Evolutionary conservation across 2,113 vertebrate species (phyloP).

Genomic region (Vireo altiloquus): DNA sequence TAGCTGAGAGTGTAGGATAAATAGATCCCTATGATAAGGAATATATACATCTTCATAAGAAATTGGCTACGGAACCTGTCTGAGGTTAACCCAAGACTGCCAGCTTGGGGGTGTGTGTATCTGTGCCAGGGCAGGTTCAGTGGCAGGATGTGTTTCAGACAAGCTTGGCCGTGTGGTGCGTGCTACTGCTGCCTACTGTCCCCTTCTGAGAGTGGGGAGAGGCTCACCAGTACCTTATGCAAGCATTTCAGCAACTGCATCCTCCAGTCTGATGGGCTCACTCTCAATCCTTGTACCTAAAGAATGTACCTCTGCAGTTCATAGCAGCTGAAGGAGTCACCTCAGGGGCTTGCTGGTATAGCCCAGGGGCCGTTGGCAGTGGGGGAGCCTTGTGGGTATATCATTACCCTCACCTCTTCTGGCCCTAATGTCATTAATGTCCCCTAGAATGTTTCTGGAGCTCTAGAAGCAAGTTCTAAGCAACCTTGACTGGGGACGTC

Average conservation of each 20-base stretch:
- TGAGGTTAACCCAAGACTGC: not conserved
- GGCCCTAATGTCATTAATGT: not conserved
- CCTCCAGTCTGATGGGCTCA: not conserved
- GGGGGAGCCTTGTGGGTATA: not conserved
- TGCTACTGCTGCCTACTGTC: not conserved
- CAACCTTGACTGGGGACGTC: not conserved
- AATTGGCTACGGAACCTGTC: rapidly evolving
- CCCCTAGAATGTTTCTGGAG: not conserved
- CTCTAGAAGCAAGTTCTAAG: not conserved
- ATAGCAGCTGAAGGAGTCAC: not conserved
- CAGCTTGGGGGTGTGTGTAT: not conserved
- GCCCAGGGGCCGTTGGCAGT: not conserved
- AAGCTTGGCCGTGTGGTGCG: rapidly evolving
- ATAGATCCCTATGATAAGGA: not conserved
- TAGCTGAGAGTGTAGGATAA: not conserved
- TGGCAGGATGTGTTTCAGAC: not conserved
- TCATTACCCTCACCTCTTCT: not conserved
- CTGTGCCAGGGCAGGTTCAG: rapidly evolving
- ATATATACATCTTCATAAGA: not conserved
- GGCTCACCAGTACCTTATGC: not conserved
- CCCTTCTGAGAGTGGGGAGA: not conserved
- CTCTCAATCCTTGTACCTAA: not conserved
- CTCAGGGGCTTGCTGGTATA: rapidly evolving
- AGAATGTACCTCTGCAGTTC: not conserved
- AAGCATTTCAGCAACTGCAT: not conserved